phyloP scores from a whole-genome alignment of 92 coral and sea anemone genomes.

The Actinostola sp. region DNA sequence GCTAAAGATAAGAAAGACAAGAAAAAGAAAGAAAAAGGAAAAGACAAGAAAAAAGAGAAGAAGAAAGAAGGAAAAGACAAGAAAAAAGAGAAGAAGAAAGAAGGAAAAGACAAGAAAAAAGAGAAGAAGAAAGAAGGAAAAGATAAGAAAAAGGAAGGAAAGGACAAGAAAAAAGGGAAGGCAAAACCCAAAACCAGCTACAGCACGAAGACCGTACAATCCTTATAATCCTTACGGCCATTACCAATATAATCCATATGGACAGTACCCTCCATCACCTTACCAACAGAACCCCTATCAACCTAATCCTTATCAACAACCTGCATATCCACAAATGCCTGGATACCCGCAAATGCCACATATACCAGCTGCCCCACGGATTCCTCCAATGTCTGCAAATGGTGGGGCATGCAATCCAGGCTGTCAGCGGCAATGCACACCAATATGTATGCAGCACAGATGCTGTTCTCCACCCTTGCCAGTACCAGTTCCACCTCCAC shows the following conservation, averaged over 20 bases:
- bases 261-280: conserved; percentile 1
- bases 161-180: conserved; percentile 10
- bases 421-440: conserved; percentile 75
- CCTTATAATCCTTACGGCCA: conserved; percentile 13
- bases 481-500: conserved; percentile 56
- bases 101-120: conserved; percentile 2
- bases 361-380: background rate
- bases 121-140: conserved; percentile 8
- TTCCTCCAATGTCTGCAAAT: conserved; percentile 60
- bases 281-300: conserved; percentile 12
- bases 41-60: conserved; percentile 24
- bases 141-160: conserved; percentile 8
- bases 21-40: conserved; percentile 13
- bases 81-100: background rate
- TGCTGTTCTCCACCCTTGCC: conserved; percentile 77
- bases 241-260: background rate
- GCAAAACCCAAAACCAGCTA: conserved; percentile 3
- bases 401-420: conserved; percentile 73
- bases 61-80: conserved; percentile 10
- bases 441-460: conserved; percentile 76
- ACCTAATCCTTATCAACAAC: conserved; percentile 19
- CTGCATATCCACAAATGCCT: conserved; percentile 37
- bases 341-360: conserved; percentile 20
- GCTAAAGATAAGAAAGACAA: conserved; percentile 18
- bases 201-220: background rate